Evolutionary conservation across 92 coral and sea anemone species (phyloP), one percentile per base, ranked within the genome.

Genomic region (Virgularia gustaviana): DNA sequence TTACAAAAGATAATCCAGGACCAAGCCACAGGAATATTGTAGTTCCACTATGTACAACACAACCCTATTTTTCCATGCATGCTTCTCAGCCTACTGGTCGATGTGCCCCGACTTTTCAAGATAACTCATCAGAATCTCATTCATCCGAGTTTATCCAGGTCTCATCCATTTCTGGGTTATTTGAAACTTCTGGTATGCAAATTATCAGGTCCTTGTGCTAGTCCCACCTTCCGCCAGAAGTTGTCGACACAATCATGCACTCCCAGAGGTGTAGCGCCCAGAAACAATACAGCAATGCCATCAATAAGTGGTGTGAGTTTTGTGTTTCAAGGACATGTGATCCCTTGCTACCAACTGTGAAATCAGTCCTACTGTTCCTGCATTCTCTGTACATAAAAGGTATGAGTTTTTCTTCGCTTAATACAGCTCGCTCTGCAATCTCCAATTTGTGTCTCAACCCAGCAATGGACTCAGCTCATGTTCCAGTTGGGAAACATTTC

Each of bases 261-360:
- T 80, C 83, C 43, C 72, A 79, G 88, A 52, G 81, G 15, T 38
- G 57, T 6, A 13, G 66, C 22, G 79, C 90, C 1, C 70, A 63
- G 2, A 75, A 76, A 29, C 91, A 87, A 45, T 87, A 79, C 77
- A 45, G 51, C 11, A 83, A 79, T 64, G 75, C 52, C 65, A 74
- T 82, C 67, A 36, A 60, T 20, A 73, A 70, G 70, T 82, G 87
- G 87, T 2, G 63, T 9, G 34, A 62, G 10, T 82, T 78, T 82
- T 86, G 90, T 67, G 25, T 52, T 28, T 20, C 70, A 79, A 56
- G 66, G 49, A 36, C 58, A 37, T 70, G 11, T 67, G 79, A 86
- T 86, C 64, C 79, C 19, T 31, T 86, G 72, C 78, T 52, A 60
- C 82, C 85, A 45, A 9, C 85, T 87, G 85, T 87, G 33, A 78